phyloP scores from a whole-genome alignment of 2,888 invertebrate genomes.

The Cloeon dipterum region DNA sequence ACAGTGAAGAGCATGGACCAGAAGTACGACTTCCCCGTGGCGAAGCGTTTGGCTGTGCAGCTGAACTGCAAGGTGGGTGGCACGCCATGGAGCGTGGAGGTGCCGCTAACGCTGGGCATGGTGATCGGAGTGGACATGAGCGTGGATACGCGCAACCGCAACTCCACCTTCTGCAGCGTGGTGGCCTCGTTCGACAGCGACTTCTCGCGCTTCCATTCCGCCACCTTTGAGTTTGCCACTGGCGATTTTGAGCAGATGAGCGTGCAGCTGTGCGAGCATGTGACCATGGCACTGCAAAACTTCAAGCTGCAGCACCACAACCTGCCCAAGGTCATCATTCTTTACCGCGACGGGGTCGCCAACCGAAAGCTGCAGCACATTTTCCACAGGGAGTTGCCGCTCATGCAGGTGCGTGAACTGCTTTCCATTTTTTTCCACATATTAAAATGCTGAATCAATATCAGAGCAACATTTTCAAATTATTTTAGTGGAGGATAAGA shows the following conservation, averaged over 20 bases:
- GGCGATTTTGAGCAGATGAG: constrained; percentile 59
- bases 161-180: constrained; percentile 23
- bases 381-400: constrained; percentile 43
- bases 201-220: constrained; percentile 32
- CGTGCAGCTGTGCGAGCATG: constrained; percentile 38
- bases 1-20: background rate
- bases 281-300: constrained; percentile 26
- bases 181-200: constrained; percentile 20
- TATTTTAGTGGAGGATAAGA: too few species aligned
- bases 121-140: constrained; percentile 76
- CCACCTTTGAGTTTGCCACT: constrained; percentile 41
- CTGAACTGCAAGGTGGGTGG: constrained; percentile 21
- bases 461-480: too few species aligned
- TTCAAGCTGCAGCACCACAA: constrained; percentile 23
- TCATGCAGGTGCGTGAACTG: constrained; percentile 14
- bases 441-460: too few species aligned
- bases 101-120: constrained; percentile 34
- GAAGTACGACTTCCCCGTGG: background rate
- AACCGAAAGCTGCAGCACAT: constrained; percentile 75
- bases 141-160: constrained; percentile 47
- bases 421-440: too few species aligned
- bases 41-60: constrained; percentile 21
- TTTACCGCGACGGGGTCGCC: constrained; percentile 85
- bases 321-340: constrained; percentile 45
- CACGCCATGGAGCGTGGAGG: constrained; percentile 20